Evolutionary conservation across 2,797 vertebrate genomes (phyloP), one percentile per base, ranked within the genome.

Genomic region (Falco biarmicus): DNA sequence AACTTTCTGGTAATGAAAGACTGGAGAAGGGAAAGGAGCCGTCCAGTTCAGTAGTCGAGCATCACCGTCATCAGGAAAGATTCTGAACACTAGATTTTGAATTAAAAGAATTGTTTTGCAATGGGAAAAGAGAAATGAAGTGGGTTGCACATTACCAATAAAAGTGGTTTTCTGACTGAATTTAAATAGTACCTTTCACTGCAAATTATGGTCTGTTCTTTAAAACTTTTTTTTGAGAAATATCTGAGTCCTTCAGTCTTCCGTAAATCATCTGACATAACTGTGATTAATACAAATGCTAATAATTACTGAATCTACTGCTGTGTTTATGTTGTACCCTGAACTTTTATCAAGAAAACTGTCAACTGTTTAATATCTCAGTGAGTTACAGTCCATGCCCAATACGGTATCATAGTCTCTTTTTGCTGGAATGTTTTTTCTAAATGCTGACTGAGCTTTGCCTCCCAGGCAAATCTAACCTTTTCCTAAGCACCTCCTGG

Each of bases 191-290:
- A 41, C 63, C 48, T 90, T 93, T 92, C 56, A 88, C 29, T 57
- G 39, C 32, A 93, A 95, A 87, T 95, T 84, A 85, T 21, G 65
- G 20, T 45, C 43, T 84, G 14, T 43, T 94, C n/a, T 86, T 95
- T 20, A 61, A 89, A 87, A 69, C 3, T 18, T 34, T 57, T 51
- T 74, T 84, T 56, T 29, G 5, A 18, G 70, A 84, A 93, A 71
- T 64, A 17, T 41, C 21, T 51, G 37, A 85, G 24, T 60, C 47
- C 20, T 92, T 94, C 86, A 81, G 66, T 79, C 63, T 87, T 79
- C 34, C 34, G 69, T 73, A 88, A 92, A 93, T 82, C 63, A 84
- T 63, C 21, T 48, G 59, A 73, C 76, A 10, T 69, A 77, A 78
- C 32, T 77, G n/a, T 93, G 60, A 89, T 76, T 93, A 80, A 69